A percentile compares a stretch with the other conserved stretches of the same genome.
phyloP scores from a whole-genome alignment of 2,797 vertebrate species.

The Zonotrichia albicollis region DNA sequence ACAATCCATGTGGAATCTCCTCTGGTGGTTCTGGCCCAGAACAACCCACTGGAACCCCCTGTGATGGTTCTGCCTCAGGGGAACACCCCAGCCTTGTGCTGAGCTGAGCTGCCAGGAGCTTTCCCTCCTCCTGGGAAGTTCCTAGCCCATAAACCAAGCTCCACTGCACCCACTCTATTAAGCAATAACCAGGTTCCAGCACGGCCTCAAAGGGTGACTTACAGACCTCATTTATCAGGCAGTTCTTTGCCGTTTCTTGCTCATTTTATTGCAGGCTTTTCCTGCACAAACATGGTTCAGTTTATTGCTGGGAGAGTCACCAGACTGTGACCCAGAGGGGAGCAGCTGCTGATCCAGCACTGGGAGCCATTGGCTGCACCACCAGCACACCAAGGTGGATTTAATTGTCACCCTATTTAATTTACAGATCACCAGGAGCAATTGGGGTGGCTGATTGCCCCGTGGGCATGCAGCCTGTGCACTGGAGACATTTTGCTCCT shows the following conservation, averaged over 20 bases:
- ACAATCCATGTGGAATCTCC: not conserved
- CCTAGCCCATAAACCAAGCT: constrained; percentile 17
- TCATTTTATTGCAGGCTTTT: constrained; percentile 16
- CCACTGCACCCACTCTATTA: constrained; percentile 22
- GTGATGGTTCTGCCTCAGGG: accelerated
- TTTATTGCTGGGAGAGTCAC: constrained; percentile 9
- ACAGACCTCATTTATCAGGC: constrained; percentile 30
- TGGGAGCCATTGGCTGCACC: not conserved
- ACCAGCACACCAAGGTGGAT: not conserved
- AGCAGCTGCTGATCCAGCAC: constrained; percentile 8
- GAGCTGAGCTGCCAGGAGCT: not conserved
- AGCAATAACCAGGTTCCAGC: constrained; percentile 27
- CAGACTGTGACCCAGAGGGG: constrained; percentile 42
- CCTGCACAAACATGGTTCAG: not conserved
- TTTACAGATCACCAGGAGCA: not conserved
- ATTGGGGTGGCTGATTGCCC: not conserved
- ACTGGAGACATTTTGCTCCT: not conserved
- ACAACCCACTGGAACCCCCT: not conserved
- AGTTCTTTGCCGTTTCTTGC: constrained; percentile 1
- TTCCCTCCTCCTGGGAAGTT: not conserved
- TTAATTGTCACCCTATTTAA: not conserved
- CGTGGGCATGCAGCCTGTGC: not conserved
- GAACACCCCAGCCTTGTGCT: not conserved
- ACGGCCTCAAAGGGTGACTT: not conserved
- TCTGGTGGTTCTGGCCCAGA: too few relatives aligned